A percentile compares a stretch with the other conserved stretches of the same genome.
Evolutionary conservation across 2,888 invertebrate species (phyloP).

Genomic region (Autographa gamma): DNA sequence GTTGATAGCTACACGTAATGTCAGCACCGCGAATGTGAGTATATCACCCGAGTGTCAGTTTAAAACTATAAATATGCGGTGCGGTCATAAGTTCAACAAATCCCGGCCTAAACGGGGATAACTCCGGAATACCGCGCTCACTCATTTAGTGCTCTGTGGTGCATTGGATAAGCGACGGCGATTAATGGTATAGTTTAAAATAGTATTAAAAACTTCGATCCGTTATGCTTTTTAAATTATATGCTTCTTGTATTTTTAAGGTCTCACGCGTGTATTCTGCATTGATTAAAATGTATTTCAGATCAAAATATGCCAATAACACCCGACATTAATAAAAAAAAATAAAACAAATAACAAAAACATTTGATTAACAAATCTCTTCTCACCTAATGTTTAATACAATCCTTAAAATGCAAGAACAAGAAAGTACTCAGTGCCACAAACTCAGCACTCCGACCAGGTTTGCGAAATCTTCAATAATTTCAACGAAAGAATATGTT

Average conservation of each 20-base stretch:
- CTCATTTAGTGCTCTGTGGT: background rate
- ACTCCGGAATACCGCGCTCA: background rate
- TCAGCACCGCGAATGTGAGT: background rate
- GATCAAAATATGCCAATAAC: too few species aligned
- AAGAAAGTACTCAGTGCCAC: background rate
- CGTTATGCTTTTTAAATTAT: too few species aligned
- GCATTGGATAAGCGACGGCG: background rate
- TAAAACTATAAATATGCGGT: constrained; percentile 5
- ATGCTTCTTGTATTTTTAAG: too few species aligned
- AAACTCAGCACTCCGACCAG: constrained; percentile 6
- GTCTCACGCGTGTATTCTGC: too few species aligned
- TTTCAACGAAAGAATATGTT: constrained; percentile 11
- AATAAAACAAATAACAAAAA: too few species aligned
- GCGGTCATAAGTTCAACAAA: constrained; percentile 3
- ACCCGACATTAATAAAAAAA: too few species aligned
- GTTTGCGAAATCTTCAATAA: constrained; percentile 18
- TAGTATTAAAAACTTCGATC: too few species aligned
- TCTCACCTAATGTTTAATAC: too few species aligned
- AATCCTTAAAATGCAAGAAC: too few species aligned
- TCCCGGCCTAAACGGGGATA: constrained; percentile 5
- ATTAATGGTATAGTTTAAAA: too few species aligned
- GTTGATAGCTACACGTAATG: background rate
- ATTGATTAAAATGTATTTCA: too few species aligned
- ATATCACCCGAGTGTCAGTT: constrained; percentile 14
- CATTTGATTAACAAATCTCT: too few species aligned